Evolutionary conservation across 2,888 invertebrate species (phyloP).

Genomic region (Arge pagana): DNA sequence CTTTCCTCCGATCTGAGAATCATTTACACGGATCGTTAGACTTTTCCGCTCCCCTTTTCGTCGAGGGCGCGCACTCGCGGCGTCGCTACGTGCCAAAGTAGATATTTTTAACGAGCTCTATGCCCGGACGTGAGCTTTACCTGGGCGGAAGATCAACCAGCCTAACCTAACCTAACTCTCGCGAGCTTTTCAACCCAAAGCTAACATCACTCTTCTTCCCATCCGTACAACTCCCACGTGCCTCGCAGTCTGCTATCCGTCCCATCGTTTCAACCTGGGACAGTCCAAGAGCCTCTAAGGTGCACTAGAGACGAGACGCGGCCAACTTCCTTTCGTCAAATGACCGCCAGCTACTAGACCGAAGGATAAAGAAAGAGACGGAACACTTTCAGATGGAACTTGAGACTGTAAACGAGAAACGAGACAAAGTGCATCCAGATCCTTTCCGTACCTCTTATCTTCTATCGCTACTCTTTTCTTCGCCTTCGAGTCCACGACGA

Average conservation of each 20-base stretch:
- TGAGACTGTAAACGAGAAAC: too few relatives aligned
- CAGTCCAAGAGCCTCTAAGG: slow-evolving; percentile 29
- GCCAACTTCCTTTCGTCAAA: slow-evolving; percentile 28
- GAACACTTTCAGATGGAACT: background rate
- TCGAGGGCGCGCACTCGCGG: too few relatives aligned
- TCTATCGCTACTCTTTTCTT: too few relatives aligned
- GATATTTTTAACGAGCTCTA: slow-evolving; percentile 39
- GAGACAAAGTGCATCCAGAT: too few relatives aligned
- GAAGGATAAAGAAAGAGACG: background rate
- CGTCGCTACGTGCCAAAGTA: slow-evolving; percentile 31
- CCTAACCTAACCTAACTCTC: slow-evolving; percentile 24
- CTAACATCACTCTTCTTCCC: background rate
- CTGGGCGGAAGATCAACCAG: slow-evolving; percentile 15
- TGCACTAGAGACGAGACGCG: slow-evolving; percentile 30
- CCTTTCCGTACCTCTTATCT: too few relatives aligned
- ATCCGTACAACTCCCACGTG: too few relatives aligned
- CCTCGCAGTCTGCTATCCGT: too few relatives aligned
- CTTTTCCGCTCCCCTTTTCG: too few relatives aligned
- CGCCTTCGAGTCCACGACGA: too few relatives aligned
- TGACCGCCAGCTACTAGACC: slow-evolving; percentile 27
- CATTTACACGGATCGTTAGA: too few relatives aligned
- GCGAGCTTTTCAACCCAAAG: slow-evolving; percentile 2
- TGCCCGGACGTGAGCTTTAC: slow-evolving; percentile 32
- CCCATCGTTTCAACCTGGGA: too few relatives aligned
- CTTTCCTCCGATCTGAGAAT: too few relatives aligned